Conservation (phyloP, 2,888 invertebrate genomes). For the Raillietiella orientalis region DNA sequence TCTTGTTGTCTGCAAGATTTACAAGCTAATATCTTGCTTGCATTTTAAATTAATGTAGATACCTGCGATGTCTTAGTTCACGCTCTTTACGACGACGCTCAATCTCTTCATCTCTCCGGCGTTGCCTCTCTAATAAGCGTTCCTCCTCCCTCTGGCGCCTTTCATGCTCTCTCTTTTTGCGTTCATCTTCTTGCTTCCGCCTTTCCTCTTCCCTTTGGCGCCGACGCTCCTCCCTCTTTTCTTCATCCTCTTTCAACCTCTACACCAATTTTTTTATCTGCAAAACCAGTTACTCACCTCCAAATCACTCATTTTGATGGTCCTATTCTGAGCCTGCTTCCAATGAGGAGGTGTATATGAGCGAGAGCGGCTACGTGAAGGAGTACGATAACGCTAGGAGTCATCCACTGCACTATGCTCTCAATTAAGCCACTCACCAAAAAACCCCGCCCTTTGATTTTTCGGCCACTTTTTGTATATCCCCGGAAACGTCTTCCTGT, state of each 20-base stretch:
- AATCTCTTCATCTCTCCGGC: no score
- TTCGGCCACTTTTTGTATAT: slow-evolving; percentile 37
- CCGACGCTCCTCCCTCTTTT: slow-evolving; percentile 19
- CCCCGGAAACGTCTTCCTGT: slow-evolving; percentile 8
- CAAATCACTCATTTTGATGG: slow-evolving; percentile 46
- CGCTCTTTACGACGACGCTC: no score
- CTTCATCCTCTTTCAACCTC: slow-evolving; percentile 13
- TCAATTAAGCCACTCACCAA: slow-evolving; percentile 30
- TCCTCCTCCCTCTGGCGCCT: slow-evolving; percentile 5
- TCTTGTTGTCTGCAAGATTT: no score
- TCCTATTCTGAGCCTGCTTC: slow-evolving; percentile 54
- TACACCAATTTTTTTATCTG: slow-evolving; percentile 2
- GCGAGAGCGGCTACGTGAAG: slow-evolving; percentile 47
- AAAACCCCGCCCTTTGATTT: slow-evolving; percentile 65
- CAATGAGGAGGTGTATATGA: slow-evolving; percentile 81
- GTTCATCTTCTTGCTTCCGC: slow-evolving; percentile 9
- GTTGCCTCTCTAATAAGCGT: no score
- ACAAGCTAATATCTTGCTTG: no score
- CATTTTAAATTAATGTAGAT: no score
- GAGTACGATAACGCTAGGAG: slow-evolving; percentile 44
- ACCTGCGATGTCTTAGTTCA: no score
- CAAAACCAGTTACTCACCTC: slow-evolving; percentile 20
- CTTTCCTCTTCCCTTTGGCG: slow-evolving; percentile 20
- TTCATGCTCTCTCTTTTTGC: slow-evolving; percentile 5
- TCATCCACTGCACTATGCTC: background rate